Evolutionary conservation across 2,113 vertebrate species (phyloP).

Genomic region (Oceanodroma tethys): DNA sequence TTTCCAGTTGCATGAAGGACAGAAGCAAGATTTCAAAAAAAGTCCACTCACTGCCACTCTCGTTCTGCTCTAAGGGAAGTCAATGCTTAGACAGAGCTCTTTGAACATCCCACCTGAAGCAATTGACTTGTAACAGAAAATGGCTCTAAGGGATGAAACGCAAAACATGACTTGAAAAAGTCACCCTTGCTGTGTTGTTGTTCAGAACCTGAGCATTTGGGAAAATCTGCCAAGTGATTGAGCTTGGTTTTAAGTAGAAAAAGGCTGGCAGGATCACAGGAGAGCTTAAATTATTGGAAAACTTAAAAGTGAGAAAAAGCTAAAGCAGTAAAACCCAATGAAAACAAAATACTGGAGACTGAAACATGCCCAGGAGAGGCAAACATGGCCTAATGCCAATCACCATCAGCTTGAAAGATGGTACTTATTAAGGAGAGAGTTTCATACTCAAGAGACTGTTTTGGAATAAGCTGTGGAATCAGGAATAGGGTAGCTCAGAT

Average conservation of each 20-base stretch:
- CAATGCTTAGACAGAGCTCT: background rate
- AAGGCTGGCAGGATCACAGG: constrained; percentile 21
- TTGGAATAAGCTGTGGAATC: background rate
- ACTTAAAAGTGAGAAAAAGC: constrained; percentile 29
- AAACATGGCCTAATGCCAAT: constrained; percentile 7
- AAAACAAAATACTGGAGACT: constrained; percentile 57
- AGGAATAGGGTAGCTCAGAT: background rate
- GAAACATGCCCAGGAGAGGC: constrained; percentile 25
- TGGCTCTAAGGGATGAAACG: background rate
- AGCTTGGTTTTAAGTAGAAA: constrained; percentile 38
- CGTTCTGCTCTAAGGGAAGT: background rate
- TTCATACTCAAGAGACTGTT: constrained; percentile 2
- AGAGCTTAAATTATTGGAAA: constrained; percentile 46
- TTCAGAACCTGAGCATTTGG: background rate
- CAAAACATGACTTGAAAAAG: background rate
- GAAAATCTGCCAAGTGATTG: background rate
- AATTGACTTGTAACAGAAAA: background rate
- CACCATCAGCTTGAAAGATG: background rate
- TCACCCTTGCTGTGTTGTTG: background rate
- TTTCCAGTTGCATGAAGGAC: background rate
- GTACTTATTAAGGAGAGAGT: constrained; percentile 27
- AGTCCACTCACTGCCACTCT: background rate
- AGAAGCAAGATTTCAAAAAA: background rate
- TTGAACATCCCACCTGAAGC: background rate
- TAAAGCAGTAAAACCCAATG: constrained; percentile 57